These are phyloP conservation scores for Xestia sexstrigata DNA, from an alignment of 2,888 invertebrate species.

Conservation along the genomic window DNA sequence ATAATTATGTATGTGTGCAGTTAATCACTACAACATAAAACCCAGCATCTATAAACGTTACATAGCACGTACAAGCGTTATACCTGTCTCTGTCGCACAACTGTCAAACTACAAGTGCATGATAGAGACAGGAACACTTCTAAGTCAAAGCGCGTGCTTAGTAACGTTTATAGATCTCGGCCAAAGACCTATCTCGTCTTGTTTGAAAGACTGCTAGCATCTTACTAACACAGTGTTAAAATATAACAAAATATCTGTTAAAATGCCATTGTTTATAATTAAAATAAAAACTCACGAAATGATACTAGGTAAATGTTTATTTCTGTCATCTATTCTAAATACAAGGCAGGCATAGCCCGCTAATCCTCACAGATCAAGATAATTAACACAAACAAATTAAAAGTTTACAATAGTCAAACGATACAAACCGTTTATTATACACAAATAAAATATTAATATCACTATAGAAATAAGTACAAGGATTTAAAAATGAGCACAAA, in stretches of 20 bases:
- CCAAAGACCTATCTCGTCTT: neutral
- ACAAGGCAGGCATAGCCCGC: conserved; percentile 80
- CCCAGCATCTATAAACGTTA: neutral
- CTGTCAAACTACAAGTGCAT: neutral
- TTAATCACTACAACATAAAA: neutral
- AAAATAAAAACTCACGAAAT: conserved; percentile 72
- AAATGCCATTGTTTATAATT: conserved; percentile 37
- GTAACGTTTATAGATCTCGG: neutral
- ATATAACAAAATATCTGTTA: conserved; percentile 3
- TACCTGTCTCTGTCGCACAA: neutral
- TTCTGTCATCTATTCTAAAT: conserved; percentile 86
- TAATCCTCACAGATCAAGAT: conserved; percentile 81
- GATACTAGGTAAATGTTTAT: conserved; percentile 89
- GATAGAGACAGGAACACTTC: neutral
- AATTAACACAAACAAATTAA: conserved; percentile 72
- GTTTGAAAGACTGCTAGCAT: conserved; percentile 5
- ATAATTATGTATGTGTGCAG: neutral
- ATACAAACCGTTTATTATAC: conserved; percentile 57
- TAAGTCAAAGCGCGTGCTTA: neutral
- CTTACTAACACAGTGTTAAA: conserved; percentile 10
- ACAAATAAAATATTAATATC: conserved; percentile 75
- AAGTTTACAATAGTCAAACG: conserved; percentile 61
- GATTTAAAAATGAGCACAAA: conserved; percentile 83
- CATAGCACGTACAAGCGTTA: neutral
- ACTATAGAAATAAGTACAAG: conserved; percentile 76